phyloP scores from a whole-genome alignment of 1,140 invertebrate genomes.

The Drosophila orosa region DNA sequence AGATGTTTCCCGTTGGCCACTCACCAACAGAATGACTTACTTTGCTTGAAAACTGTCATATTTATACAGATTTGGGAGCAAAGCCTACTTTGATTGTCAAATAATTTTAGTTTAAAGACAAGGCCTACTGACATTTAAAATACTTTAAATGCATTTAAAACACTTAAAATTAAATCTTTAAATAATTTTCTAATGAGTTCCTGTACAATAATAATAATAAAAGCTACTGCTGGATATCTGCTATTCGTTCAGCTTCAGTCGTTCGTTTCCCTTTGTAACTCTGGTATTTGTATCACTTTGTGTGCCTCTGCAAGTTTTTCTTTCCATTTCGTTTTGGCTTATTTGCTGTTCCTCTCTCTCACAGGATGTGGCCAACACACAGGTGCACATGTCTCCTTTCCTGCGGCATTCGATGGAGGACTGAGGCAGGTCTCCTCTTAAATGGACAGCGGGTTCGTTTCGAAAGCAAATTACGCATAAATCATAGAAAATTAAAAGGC shows the following conservation, averaged over 20 bases:
- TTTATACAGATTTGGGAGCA: background rate
- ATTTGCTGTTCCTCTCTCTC: slow-evolving; percentile 44
- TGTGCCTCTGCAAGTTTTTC: slow-evolving; percentile 20
- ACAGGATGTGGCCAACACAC: slow-evolving; percentile 69
- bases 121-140: background rate
- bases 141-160: background rate
- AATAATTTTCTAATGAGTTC: background rate
- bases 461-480: slow-evolving; percentile 67
- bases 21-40: background rate
- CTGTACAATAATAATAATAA: background rate
- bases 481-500: slow-evolving; percentile 78
- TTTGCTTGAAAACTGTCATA: background rate
- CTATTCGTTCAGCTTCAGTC: background rate
- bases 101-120: background rate
- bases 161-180: no score
- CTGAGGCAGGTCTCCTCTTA: slow-evolving; percentile 27
- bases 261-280: no score
- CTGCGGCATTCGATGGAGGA: slow-evolving; percentile 4
- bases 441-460: slow-evolving; percentile 39
- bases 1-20: background rate
- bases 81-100: background rate
- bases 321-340: slow-evolving; percentile 14
- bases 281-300: slow-evolving; percentile 7
- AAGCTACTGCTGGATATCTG: background rate
- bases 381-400: slow-evolving; percentile 66